phyloP scores from a whole-genome alignment of 2,888 invertebrate species.

The Sepiola atlantica region DNA sequence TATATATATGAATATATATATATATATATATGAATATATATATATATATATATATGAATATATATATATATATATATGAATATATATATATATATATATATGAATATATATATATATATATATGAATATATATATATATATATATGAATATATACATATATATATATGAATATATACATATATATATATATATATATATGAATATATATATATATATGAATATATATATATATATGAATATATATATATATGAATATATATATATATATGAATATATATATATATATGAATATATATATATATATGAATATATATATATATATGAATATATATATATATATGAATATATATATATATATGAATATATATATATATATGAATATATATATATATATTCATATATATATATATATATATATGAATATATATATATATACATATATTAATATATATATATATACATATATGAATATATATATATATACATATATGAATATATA shows the following conservation, averaged over 20 bases:
- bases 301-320: too few relatives aligned
- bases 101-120: neutral
- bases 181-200: neutral
- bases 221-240: neutral
- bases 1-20: neutral
- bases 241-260: neutral
- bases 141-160: neutral
- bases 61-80: neutral
- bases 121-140: neutral
- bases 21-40: neutral
- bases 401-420: too few relatives aligned
- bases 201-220: neutral
- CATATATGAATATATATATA: constrained; percentile 16
- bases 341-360: too few relatives aligned
- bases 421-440: too few relatives aligned
- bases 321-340: too few relatives aligned
- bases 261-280: neutral
- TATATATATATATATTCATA: too few relatives aligned
- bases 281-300: neutral
- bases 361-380: too few relatives aligned
- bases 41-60: neutral
- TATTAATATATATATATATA: neutral
- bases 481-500: neutral
- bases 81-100: neutral
- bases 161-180: neutral